A percentile compares a stretch with the other conserved stretches of the same genome.
These are phyloP conservation scores for Morpho achilles DNA, from an alignment of 2,888 invertebrate genomes.

Conservation along the genomic window DNA sequence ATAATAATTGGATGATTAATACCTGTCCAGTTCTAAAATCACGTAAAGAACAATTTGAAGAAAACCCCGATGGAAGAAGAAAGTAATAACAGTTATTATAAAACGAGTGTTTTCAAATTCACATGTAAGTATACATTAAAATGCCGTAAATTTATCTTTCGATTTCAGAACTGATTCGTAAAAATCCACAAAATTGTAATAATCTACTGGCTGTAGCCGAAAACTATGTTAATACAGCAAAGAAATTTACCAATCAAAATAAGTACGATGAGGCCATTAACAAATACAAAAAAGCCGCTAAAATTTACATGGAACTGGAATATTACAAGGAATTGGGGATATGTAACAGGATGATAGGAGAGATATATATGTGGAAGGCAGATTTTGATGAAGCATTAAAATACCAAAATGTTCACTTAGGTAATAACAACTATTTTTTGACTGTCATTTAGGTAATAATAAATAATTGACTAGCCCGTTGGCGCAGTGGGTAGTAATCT, in stretches of 20 bases:
- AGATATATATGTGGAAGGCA: slow-evolving; percentile 86
- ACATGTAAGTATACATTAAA: too few relatives aligned
- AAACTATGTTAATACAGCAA: slow-evolving; percentile 86
- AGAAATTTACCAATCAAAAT: slow-evolving; percentile 83
- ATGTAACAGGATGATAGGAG: slow-evolving; percentile 92
- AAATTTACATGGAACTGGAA: slow-evolving; percentile 81
- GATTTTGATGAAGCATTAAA: slow-evolving; percentile 88
- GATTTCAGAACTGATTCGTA: slow-evolving; percentile 81
- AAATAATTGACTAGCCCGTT: too few relatives aligned
- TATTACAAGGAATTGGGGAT: slow-evolving; percentile 87
- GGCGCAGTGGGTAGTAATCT: too few relatives aligned
- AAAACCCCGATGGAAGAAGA: too few relatives aligned
- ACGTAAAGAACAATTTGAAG: too few relatives aligned
- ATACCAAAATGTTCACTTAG: slow-evolving; percentile 87
- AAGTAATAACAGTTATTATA: too few relatives aligned
- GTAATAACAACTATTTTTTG: slow-evolving; percentile 53
- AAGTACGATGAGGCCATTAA: slow-evolving; percentile 85
- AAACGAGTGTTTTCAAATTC: too few relatives aligned
- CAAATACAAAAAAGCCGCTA: slow-evolving; percentile 87
- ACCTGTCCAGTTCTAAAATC: too few relatives aligned
- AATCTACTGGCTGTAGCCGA: slow-evolving; percentile 83
- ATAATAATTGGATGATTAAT: too few relatives aligned
- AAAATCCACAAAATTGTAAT: slow-evolving; percentile 83
- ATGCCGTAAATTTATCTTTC: too few relatives aligned
- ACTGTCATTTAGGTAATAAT: too few relatives aligned